Base-by-base conservation (phyloP, 2,888 invertebrate species). In the Eristalinus aeneus region DNA sequence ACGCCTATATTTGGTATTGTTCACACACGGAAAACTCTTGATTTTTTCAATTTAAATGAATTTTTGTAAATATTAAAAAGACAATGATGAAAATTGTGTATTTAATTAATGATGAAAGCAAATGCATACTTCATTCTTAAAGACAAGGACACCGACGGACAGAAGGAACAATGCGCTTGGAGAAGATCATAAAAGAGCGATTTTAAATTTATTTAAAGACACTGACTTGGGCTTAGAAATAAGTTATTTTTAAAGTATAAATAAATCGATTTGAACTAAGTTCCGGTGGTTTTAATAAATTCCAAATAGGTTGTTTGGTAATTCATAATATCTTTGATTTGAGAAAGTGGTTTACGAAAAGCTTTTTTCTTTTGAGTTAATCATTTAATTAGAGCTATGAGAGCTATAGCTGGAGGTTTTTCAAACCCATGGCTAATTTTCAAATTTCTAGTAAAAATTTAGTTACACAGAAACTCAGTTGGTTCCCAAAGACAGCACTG, bases 11-110 rank as follows among this genome's bases (percentile, higher is more conserved):
- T 12, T 16, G 2, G 1, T 10, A 22, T 1, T 23, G 12, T 11
- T 32, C 5, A 11, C 16, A 34, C 4, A 10, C n/a, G n/a, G n/a
- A n/a, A 32, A 36, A 60, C 10, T 27, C 74, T 67, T 61, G 11
- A 64, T 71, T 65, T 39, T 46, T 79, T 79, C n/a, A 36, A 67
- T 46, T 68, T 39, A 69, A 84, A 71, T 65, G 65, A 79, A 79
- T 79, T 74, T 75, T 61, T 82, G 84, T 84, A 84, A 79, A 84
- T 84, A 84, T 71, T 77, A 27, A 78, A 73, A 27, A 46, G 22
- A 32, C 64, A 60, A 12, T 34, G 53, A 72, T 2, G 27, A n/a
- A 72, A 20, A 61, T 53, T 5, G 16, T 58, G 32, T 67, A 63
- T 58, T 74, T 31, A 31, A 73, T 34, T 39, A 39, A 61, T 54